Evolutionary conservation across 2,113 vertebrate genomes (phyloP), one percentile per base, ranked within the genome.

Genomic region (Carassius gibelio): DNA sequence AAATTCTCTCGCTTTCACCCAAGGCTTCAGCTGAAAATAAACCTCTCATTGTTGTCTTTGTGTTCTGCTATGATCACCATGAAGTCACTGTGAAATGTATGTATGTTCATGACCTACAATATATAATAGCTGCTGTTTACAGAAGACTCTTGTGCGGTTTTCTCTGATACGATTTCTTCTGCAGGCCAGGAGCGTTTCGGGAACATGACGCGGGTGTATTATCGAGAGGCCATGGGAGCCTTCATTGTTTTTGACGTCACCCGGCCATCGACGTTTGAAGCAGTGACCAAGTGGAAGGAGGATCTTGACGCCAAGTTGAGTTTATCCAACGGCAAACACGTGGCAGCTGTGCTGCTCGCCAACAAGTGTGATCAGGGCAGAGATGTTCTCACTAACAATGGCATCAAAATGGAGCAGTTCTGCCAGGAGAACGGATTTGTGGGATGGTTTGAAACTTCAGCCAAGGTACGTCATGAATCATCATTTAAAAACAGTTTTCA

Each of bases 191-290:
- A 96, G 69, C 93, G 95, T 3, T 96, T 95, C 48, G 95, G 95
- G 23, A 96, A 96, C 92, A 96, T 96, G 95, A 96, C 95, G 0
- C 90, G 95, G 0, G 94, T 96, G 3, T 96, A 96, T 89, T 96
- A 96, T 89, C 93, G 95, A 9, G 95, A 96, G 83, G 95, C 95
- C 48, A 93, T 94, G 88, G 95, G 95, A 8, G 95, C 94, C 42
- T 90, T 96, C 87, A 95, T 96, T 3, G 95, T 95, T 66, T 96
- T 94, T 13, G 95, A 96, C 23, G 90, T 95, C 75, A 94, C 95
- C 0, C 89, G 95, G 6, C 94, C 94, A 1, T 91, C 94, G 0
- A 95, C 95, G 5, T 94, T 96, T 1, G 94, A 96, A 84, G 95
- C 95, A 0, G 94, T 96, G 21, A 38, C 90, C 23, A 95, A 95